Conservation (phyloP, 2,888 invertebrate species). For the Tetropium fuscum region DNA sequence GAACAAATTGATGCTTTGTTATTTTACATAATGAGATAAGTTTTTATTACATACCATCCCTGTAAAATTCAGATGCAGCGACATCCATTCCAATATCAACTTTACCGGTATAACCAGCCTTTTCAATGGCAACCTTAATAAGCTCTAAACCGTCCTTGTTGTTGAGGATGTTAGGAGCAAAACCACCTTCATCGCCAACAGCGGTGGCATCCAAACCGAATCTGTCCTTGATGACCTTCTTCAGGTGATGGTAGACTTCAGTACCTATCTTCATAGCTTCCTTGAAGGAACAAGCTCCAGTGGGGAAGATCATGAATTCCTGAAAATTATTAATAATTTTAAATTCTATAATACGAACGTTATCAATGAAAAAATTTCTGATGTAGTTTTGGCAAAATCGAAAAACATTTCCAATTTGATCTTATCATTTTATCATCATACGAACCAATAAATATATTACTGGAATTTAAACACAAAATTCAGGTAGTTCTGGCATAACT, state of each 20-base stretch:
- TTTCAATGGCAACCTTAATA: conserved; percentile 89
- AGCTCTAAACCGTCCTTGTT: conserved; percentile 94
- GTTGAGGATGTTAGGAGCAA: conserved; percentile 98
- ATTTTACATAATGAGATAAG: not conserved
- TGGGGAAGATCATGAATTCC: conserved; percentile 66
- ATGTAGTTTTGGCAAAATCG: too few relatives aligned
- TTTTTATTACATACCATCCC: conserved; percentile 69
- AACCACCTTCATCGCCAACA: conserved; percentile 99
- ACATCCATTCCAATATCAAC: conserved; percentile 99
- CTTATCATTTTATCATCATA: too few relatives aligned
- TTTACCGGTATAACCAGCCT: conserved; percentile 97
- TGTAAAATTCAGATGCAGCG: conserved; percentile 98
- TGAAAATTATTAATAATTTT: conserved; percentile 26
- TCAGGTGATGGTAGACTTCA: conserved; percentile 96
- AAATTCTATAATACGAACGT: too few relatives aligned
- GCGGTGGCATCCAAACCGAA: conserved; percentile 97
- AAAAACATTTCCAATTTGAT: too few relatives aligned
- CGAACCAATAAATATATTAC: too few relatives aligned
- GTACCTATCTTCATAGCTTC: conserved; percentile 99
- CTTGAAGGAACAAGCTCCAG: conserved; percentile 91
- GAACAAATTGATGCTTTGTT: too few relatives aligned
- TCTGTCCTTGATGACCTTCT: conserved; percentile 97
- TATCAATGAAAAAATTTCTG: too few relatives aligned
- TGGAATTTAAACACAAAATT: too few relatives aligned
- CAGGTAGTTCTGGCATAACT: too few relatives aligned